Evolutionary conservation across 2,888 invertebrate species (phyloP), one percentile per base, ranked within the genome.

Genomic region (Trichopria drosophilae): DNA sequence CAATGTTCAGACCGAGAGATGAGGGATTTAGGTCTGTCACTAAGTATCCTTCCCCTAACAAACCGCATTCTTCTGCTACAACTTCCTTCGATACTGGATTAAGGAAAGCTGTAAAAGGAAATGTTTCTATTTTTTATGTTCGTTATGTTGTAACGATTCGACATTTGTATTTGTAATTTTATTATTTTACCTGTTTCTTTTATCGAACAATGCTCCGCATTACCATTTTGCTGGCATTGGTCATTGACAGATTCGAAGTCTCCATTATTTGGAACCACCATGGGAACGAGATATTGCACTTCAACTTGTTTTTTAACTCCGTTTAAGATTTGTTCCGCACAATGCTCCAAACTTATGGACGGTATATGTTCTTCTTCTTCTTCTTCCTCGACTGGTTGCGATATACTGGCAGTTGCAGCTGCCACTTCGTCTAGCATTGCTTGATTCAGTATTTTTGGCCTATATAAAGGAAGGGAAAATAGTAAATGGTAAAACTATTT

Each of bases 61-160:
- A 79, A 0, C 89, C 89, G 60, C 88, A 88, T 70, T 90, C 90
- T 55, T 85, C 81, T 6, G 87, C 87, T 4, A 88, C 84, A 61
- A 88, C 85, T 68, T 90, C 88, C 65, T 88, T 86, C 24, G 89
- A 86, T 39, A 90, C 86, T 32, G 81, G 81, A 61, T 81, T 79
- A 52, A 82, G 69, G 61, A 82, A 82, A 69, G 81, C 82, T 81
- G 69, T 26, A 71, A 69, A 62, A 26, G 6, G 34, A 23, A 6
- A 31, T 22, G 12, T 15, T 20, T n/a, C n/a, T n/a, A n/a, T 22
- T 39, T 24, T 4, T 10, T 10, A 10, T 41, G n/a, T 28, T 18
- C 9, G n/a, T 29, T 28, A 18, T 26, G 1, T 29, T 51, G 10
- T 13, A 29, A 6, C 23, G 18, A 36, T 16, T n/a, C 12, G 19